Evolutionary conservation across 2,888 invertebrate genomes (phyloP), one percentile per base, ranked within the genome.

Genomic region (Rutpela maculata): DNA sequence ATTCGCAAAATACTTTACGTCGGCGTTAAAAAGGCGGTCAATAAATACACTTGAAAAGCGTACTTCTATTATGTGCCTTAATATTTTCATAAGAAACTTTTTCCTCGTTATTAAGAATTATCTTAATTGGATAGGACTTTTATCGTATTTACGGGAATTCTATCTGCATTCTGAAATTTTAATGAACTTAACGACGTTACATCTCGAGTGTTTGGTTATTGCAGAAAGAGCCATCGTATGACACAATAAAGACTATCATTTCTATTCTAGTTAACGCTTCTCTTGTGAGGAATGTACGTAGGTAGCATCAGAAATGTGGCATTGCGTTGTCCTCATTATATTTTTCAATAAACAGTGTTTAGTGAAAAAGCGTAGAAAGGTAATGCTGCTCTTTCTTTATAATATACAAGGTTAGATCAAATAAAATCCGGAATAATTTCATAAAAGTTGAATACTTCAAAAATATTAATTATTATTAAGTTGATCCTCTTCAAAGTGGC

Each of bases 101-200:
- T 50, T 50, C n/a, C 50, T 15, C 50, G 50, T n/a, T 50, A 50
- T 50, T 12, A 50, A 50, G 50, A 50, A 50, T 50, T 50, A 50
- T 50, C 50, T 50, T 50, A 50, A 50, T 50, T 50, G 50, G 50
- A 50, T 50, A n/a, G 50, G n/a, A n/a, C 50, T 50, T 6, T 50
- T n/a, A n/a, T 4, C 50, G 50, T 50, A 50, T 50, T 50, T n/a
- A 15, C 15, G n/a, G 50, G 15, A n/a, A 50, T 1, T 15, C 12
- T 43, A 9, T 50, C 50, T 50, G 50, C 50, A 50, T n/a, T 50
- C 50, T n/a, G n/a, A 6, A n/a, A 50, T 50, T n/a, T n/a, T 50
- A 50, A 50, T n/a, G 50, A 50, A 35, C 5, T 35, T 35, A 35
- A 35, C 31, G 31, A 35, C 9, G 31, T 35, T 43, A 43, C 43